Percentiles rank a stretch among this genome's conserved stretches.
phyloP scores from a whole-genome alignment of 2,888 invertebrate species.

The Lordiphosa fenestrarum region DNA sequence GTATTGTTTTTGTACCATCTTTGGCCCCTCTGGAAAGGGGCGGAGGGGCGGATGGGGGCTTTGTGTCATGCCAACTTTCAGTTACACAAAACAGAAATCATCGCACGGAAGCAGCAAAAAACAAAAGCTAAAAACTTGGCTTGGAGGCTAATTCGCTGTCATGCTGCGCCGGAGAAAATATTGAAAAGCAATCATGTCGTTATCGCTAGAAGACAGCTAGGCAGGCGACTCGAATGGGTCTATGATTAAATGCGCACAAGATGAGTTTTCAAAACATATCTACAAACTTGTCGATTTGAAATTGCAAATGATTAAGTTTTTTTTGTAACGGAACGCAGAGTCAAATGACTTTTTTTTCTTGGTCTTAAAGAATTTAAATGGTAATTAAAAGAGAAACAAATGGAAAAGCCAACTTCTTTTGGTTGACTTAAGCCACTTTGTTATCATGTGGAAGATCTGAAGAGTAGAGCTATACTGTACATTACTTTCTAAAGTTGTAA shows the following conservation, averaged over 20 bases:
- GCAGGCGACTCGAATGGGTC: not conserved
- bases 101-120: conserved; percentile 47
- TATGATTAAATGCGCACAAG: conserved; percentile 3
- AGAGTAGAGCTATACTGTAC: no score
- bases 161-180: conserved; percentile 52
- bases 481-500: no score
- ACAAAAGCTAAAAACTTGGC: conserved; percentile 19
- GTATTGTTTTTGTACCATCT: conserved; percentile 6
- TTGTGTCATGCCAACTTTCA: conserved; percentile 56
- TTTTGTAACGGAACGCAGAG: no score
- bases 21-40: no score
- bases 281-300: not conserved
- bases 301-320: conserved; percentile 25
- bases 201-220: conserved; percentile 50
- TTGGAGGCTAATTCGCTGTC: conserved; percentile 46
- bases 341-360: no score
- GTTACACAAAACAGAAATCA: conserved; percentile 40
- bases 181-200: conserved; percentile 54
- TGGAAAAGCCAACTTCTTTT: no score
- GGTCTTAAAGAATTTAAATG: not conserved
- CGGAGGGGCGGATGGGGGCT: no score
- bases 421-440: no score
- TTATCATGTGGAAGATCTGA: no score
- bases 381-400: no score
- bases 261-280: conserved; percentile 24